Percentiles rank a stretch among this genome's conserved stretches.
Conservation (phyloP, 2,113 vertebrate species). For the Scomber scombrus region DNA sequence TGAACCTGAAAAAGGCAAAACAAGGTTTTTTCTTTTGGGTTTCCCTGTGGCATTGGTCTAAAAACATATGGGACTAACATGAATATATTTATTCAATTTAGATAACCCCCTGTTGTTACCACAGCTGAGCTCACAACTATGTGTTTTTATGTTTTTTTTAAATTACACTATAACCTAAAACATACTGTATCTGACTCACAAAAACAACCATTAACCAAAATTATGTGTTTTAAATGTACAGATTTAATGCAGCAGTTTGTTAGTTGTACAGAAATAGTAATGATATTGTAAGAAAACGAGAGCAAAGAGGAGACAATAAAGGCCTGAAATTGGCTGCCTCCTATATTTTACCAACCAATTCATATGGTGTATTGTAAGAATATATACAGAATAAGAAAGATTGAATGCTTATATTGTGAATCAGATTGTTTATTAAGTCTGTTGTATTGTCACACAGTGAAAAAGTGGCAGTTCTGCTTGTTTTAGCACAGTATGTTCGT, state of each 20-base stretch:
- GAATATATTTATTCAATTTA: neutral
- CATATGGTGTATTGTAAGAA: neutral
- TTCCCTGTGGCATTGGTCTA: constrained; percentile 20
- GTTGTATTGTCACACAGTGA: constrained; percentile 44
- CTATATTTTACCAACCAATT: neutral
- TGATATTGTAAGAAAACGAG: neutral
- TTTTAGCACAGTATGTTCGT: neutral
- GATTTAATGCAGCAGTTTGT: neutral
- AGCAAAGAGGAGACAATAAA: too few relatives aligned
- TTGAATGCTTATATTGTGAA: constrained; percentile 20
- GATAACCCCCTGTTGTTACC: neutral
- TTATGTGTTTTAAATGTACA: too few relatives aligned
- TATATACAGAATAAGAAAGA: neutral
- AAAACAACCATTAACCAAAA: neutral
- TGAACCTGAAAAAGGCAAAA: neutral
- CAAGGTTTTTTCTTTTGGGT: constrained; percentile 24
- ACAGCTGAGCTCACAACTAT: neutral
- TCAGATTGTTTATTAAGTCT: constrained; percentile 39
- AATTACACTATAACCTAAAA: too few relatives aligned
- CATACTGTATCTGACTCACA: neutral
- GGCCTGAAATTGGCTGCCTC: neutral
- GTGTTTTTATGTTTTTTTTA: too few relatives aligned
- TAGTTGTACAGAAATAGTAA: neutral
- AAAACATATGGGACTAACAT: constrained; percentile 2
- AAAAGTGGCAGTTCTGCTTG: constrained; percentile 22